Evolutionary conservation across 2,888 invertebrate genomes (phyloP), one percentile per base, ranked within the genome.

Genomic region (Aphidoletes aphidimyza): DNA sequence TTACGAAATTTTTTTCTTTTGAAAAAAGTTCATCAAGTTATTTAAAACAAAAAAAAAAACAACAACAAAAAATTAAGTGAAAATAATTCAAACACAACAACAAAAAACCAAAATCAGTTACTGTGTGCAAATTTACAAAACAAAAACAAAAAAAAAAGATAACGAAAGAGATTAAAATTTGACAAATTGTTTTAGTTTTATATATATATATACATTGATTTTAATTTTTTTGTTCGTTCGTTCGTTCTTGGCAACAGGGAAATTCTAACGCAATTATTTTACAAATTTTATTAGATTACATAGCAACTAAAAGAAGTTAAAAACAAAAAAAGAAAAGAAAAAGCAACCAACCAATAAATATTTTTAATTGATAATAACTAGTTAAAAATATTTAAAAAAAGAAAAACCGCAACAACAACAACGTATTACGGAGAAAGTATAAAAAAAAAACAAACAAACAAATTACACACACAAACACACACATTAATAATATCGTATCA

Each of bases 1-100:
- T 81, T 81, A 37, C 81, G 81, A 81, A 81, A 69, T 69, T 69
- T 69, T n/a, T 69, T 69, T 69, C 69, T 69, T 69, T 69, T 69
- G 69, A 69, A 69, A 69, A 69, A 69, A 69, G 17, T 69, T 69
- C 69, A 69, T 69, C 69, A 69, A 69, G 69, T 54, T 54, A 54
- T 22, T 14, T 69, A 30, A 69, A 69, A 69, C 6, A 3, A 30
- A 22, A 54, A 54, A 69, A 11, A 69, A 69, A 30, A 69, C 17
- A 69, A 22, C 6, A 3, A 54, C n/a, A 54, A 54, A 14, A 54
- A 54, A 22, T 54, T 39, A 39, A n/a, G n/a, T n/a, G n/a, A n/a
- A n/a, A n/a, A 47, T 47, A 47, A 47, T 47, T n/a, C 6, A 47
- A 11, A 3, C n/a, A 22, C 22, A 54, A 54, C 22, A 54, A 54